Conservation (phyloP, 2,888 invertebrate genomes). For the Melipona beecheii region DNA sequence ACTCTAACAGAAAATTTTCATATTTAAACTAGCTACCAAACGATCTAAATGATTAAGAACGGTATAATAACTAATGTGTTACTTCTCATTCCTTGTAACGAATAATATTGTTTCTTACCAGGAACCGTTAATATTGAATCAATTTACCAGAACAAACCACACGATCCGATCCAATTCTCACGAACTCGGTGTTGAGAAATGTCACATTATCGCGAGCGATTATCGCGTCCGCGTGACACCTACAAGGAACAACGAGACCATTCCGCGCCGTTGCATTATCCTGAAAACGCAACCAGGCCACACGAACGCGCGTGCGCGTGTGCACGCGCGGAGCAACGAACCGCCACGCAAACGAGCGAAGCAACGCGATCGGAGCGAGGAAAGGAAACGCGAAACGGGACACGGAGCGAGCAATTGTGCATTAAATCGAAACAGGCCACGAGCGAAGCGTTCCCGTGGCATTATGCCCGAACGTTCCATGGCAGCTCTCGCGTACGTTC, state of each 20-base stretch:
- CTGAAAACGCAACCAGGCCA: slow-evolving; percentile 38
- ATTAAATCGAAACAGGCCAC: slow-evolving; percentile 62
- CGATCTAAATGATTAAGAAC: too few relatives aligned
- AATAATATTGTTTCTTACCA: too few relatives aligned
- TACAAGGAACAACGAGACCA: slow-evolving; percentile 18
- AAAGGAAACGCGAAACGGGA: slow-evolving; percentile 27
- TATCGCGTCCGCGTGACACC: not conserved
- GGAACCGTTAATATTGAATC: not conserved
- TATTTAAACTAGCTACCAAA: too few relatives aligned
- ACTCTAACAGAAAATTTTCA: too few relatives aligned
- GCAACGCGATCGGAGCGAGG: slow-evolving; percentile 16
- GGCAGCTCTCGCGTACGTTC: slow-evolving; percentile 31
- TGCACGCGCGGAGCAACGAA: not conserved
- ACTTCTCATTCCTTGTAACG: too few relatives aligned
- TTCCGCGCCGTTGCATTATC: slow-evolving; percentile 40
- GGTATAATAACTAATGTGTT: too few relatives aligned
- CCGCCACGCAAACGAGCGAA: slow-evolving; percentile 1
- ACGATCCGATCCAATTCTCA: not conserved
- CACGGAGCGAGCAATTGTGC: slow-evolving; percentile 46
- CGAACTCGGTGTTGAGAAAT: not conserved
- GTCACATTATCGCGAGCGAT: not conserved
- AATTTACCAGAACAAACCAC: not conserved
- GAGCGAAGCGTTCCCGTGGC: slow-evolving; percentile 43
- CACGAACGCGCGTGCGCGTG: not conserved
- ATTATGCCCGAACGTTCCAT: slow-evolving; percentile 36